These are phyloP conservation scores for Sphenodon punctatus DNA, from an alignment of 2,797 vertebrate species.

Conservation along the genomic window DNA sequence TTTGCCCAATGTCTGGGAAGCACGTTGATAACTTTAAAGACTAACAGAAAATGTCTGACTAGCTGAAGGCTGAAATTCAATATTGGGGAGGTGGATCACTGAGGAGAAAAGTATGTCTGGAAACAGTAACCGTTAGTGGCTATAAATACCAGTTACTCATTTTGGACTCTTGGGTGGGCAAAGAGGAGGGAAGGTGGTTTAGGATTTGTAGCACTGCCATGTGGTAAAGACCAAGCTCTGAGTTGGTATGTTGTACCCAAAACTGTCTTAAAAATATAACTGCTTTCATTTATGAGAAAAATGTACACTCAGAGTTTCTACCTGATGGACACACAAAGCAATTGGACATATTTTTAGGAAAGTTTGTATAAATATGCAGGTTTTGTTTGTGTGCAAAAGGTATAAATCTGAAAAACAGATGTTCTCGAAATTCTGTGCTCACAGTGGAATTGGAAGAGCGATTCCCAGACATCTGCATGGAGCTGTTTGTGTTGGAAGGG, in stretches of 20 bases:
- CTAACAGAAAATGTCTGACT: conserved; percentile 33
- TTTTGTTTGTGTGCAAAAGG: background rate
- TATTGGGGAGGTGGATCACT: conserved; percentile 29
- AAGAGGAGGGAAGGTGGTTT: conserved; percentile 34
- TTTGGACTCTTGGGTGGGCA: conserved; percentile 20
- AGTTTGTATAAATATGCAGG: conserved; percentile 4
- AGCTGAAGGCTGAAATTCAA: conserved; percentile 50
- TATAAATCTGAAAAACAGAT: background rate
- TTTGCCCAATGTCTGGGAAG: too few relatives aligned
- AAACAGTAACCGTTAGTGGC: conserved; percentile 48
- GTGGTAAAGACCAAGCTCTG: conserved; percentile 54
- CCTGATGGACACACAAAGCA: conserved; percentile 27
- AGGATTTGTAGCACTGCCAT: conserved; percentile 50
- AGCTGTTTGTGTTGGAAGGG: too few relatives aligned
- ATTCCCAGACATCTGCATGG: background rate
- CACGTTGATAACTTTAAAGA: conserved; percentile 37
- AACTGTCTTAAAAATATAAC: conserved; percentile 24
- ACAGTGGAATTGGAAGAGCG: background rate
- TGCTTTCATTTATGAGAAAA: conserved; percentile 32
- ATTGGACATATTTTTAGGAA: background rate
- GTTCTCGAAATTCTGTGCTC: background rate
- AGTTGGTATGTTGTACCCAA: conserved; percentile 21
- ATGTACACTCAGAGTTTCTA: conserved; percentile 30
- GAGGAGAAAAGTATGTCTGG: conserved; percentile 38
- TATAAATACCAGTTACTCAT: conserved; percentile 66